Percentiles rank a stretch among this genome's conserved stretches.
These are phyloP conservation scores for Lamellibrachia luymesi DNA, from an alignment of 1,140 invertebrate species.

Conservation along the genomic window DNA sequence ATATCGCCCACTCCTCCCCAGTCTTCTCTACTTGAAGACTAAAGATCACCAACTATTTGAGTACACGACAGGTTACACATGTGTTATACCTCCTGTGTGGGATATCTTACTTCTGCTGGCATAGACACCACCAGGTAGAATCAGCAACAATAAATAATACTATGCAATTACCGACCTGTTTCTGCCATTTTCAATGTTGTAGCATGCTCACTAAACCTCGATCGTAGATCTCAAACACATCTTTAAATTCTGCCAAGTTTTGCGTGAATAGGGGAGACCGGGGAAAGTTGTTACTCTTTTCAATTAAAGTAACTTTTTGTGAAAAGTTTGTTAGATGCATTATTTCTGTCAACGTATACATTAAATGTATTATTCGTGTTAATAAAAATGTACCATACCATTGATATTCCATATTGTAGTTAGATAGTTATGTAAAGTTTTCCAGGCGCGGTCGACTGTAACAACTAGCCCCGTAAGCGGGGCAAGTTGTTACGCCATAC, in stretches of 20 bases:
- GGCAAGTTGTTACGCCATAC: no score
- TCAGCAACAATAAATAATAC: not conserved
- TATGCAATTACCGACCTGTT: not conserved
- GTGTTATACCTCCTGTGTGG: not conserved
- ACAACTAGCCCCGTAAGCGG: no score
- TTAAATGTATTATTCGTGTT: no score
- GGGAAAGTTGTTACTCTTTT: no score
- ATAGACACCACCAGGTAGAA: no score
- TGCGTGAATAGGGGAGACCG: not conserved
- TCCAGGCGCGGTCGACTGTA: no score
- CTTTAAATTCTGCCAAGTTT: not conserved
- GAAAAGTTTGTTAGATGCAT: no score
- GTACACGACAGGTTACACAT: not conserved
- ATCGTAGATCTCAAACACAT: not conserved
- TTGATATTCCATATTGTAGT: no score
- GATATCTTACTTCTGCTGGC: not conserved
- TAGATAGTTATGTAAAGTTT: no score
- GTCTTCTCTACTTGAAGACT: not conserved
- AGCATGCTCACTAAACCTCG: not conserved
- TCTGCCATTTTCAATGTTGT: not conserved
- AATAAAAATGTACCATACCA: no score
- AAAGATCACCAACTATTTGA: not conserved
- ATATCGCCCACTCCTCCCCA: not conserved
- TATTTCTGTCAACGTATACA: no score
- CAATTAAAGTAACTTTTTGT: no score